Conservation (phyloP, 2,113 vertebrate species). For the Ariopsis seemanni region DNA sequence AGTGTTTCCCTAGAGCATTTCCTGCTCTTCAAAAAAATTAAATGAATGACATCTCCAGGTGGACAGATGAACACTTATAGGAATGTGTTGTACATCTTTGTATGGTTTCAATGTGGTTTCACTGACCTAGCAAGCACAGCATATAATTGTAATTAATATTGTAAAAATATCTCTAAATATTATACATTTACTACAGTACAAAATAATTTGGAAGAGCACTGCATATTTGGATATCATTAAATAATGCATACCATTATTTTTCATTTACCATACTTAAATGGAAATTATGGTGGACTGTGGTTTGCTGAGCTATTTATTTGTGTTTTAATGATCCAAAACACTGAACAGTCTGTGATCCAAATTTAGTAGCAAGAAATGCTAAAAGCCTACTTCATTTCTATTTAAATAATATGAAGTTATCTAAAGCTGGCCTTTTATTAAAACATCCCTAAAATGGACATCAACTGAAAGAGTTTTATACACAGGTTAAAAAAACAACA, state of each 20-base stretch:
- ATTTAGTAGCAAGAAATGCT: neutral
- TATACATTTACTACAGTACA: no score
- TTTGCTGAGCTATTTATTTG: neutral
- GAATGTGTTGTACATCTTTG: neutral
- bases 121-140: neutral
- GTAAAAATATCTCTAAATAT: neutral
- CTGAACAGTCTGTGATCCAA: neutral
- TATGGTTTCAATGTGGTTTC: neutral
- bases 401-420: neutral
- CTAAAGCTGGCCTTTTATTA: neutral
- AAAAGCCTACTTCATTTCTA: neutral
- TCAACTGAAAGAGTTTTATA: no score
- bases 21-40: neutral
- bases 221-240: neutral
- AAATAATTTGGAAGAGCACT: no score
- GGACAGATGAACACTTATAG: neutral
- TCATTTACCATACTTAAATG: neutral
- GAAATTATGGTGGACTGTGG: neutral
- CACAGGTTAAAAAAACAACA: no score
- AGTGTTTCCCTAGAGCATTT: no score
- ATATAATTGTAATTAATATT: neutral
- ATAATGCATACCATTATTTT: neutral
- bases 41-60: neutral
- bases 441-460: no score
- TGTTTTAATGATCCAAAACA: neutral